phyloP scores from a whole-genome alignment of 1,140 invertebrate genomes.

The Leptoteleia sp. region DNA sequence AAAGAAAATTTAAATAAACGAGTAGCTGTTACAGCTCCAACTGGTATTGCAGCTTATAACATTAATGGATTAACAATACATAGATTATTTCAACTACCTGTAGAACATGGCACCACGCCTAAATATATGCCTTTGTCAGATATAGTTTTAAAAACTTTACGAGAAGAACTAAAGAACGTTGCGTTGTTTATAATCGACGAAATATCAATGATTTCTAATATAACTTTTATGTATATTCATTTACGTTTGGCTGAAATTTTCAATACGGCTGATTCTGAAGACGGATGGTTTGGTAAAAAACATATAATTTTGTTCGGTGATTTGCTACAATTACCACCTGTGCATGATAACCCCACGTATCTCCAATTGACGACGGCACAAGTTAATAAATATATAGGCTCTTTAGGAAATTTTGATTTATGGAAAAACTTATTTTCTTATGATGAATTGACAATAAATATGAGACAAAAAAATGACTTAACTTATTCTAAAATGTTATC shows the following conservation, averaged over 20 bases:
- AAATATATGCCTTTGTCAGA: too few species aligned
- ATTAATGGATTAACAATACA: too few species aligned
- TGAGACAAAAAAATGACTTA: slow-evolving; percentile 45
- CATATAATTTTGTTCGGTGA: slow-evolving; percentile 64
- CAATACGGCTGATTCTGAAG: slow-evolving; percentile 35
- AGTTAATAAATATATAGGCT: slow-evolving; percentile 57
- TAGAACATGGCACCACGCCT: too few species aligned
- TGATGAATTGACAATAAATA: slow-evolving; percentile 54
- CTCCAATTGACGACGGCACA: slow-evolving; percentile 24
- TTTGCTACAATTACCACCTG: slow-evolving; percentile 32
- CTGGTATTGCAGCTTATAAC: too few species aligned
- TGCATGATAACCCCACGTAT: slow-evolving; percentile 39
- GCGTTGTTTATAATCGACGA: too few species aligned
- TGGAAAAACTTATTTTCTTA: slow-evolving; percentile 63
- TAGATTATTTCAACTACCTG: too few species aligned
- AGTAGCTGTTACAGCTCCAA: too few species aligned
- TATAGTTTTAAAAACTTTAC: too few species aligned
- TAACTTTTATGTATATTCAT: slow-evolving; percentile 1
- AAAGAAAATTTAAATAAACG: too few species aligned
- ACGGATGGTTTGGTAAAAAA: slow-evolving; percentile 61
- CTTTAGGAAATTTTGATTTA: slow-evolving; percentile 46
- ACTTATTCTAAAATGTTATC: slow-evolving; percentile 13
- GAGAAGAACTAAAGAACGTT: too few species aligned
- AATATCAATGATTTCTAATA: neutral
- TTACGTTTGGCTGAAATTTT: slow-evolving; percentile 41